Conservation (phyloP, 2,888 invertebrate genomes). For the Sarcophaga caerulescens region DNA sequence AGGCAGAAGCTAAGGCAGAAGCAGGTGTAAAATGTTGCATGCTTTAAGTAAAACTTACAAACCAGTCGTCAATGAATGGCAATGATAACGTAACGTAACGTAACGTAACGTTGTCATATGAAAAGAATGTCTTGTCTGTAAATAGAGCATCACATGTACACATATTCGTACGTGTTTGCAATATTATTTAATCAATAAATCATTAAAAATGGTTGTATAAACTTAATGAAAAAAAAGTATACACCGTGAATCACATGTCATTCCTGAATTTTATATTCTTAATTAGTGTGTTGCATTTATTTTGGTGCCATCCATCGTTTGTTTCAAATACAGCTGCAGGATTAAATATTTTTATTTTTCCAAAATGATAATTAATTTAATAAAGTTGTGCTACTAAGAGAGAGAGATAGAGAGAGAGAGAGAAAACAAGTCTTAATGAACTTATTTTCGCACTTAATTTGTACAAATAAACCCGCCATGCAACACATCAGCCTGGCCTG, state of each 20-base stretch:
- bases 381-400: neutral
- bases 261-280: conserved; percentile 29
- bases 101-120: neutral
- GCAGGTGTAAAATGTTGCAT: conserved; percentile 64
- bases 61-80: conserved; percentile 11
- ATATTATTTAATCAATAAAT: conserved; percentile 56
- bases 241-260: neutral
- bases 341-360: too few relatives aligned
- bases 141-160: neutral
- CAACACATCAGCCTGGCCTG: neutral
- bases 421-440: conserved; percentile 59
- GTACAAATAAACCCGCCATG: conserved; percentile 47
- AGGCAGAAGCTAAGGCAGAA: conserved; percentile 9
- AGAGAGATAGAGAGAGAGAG: neutral
- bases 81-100: neutral
- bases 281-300: conserved; percentile 42
- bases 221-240: neutral
- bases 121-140: conserved; percentile 14
- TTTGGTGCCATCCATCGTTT: conserved; percentile 23
- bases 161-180: neutral
- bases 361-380: conserved; percentile 25
- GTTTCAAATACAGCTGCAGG: too few relatives aligned
- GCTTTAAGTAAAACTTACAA: conserved; percentile 39
- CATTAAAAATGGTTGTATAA: conserved; percentile 35
- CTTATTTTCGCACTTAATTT: conserved; percentile 61